Evolutionary conservation across 2,797 vertebrate species (phyloP).

Genomic region (Knipowitschia caucasica): DNA sequence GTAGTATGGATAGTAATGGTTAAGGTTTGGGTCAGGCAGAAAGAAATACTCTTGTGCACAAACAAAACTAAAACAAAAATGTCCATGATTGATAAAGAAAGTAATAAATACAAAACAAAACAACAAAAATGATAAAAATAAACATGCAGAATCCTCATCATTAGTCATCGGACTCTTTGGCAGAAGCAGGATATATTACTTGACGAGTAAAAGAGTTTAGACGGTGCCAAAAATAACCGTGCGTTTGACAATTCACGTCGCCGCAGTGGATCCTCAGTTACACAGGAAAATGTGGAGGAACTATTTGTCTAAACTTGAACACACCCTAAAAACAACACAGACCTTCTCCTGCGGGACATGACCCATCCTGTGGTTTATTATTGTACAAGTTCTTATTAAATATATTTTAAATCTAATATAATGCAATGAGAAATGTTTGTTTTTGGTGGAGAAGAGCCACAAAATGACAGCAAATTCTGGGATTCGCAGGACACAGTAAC

Average conservation of each 20-base stretch:
- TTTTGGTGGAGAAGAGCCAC: slow-evolving; percentile 5
- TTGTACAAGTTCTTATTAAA: not conserved
- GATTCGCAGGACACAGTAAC: no score
- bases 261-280: slow-evolving; percentile 28
- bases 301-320: slow-evolving; percentile 46
- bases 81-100: no score
- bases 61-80: no score
- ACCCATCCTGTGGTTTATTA: slow-evolving; percentile 15
- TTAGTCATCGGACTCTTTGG: no score
- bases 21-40: no score
- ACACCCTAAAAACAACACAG: slow-evolving; percentile 27
- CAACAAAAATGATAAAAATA: no score
- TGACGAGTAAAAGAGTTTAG: not conserved
- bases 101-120: no score
- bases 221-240: slow-evolving; percentile 10
- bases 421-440: not conserved
- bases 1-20: no score
- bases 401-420: not conserved
- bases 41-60: no score
- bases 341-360: slow-evolving; percentile 4
- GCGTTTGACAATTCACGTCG: slow-evolving; percentile 43
- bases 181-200: slow-evolving; percentile 2
- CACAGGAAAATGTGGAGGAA: slow-evolving; percentile 30
- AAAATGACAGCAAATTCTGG: not conserved
- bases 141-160: no score